These are phyloP conservation scores for Lepas anatifera DNA, from an alignment of 2,888 invertebrate species.

Conservation along the genomic window DNA sequence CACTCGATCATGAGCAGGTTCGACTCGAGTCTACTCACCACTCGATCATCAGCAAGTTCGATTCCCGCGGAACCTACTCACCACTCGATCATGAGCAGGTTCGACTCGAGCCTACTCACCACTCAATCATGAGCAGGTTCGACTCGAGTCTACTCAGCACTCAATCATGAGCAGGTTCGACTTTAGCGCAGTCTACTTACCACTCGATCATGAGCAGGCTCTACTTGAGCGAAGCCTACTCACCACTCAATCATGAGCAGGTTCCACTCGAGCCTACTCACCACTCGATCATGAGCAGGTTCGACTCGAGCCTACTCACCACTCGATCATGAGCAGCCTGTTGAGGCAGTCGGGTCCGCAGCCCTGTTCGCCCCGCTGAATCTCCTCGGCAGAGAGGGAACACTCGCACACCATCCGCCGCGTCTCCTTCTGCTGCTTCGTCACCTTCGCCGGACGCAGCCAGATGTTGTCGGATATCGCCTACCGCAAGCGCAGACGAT, in stretches of 20 bases:
- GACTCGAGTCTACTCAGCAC: too few species aligned
- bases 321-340: slow-evolving; percentile 93
- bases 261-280: not conserved
- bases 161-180: too few species aligned
- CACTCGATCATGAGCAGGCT: not conserved
- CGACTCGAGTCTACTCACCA: too few species aligned
- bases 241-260: not conserved
- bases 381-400: slow-evolving; percentile 76
- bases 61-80: not conserved
- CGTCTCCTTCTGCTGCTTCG: slow-evolving; percentile 56
- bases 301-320: too few species aligned
- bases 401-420: slow-evolving; percentile 94
- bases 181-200: too few species aligned
- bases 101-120: not conserved
- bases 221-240: too few species aligned
- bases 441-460: slow-evolving; percentile 13
- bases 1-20: not conserved
- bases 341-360: slow-evolving; percentile 96
- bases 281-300: not conserved
- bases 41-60: too few species aligned
- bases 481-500: too few species aligned
- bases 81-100: not conserved
- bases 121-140: too few species aligned
- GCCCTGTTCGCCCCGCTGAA: slow-evolving; percentile 65
- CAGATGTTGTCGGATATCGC: not conserved